Base-by-base conservation (phyloP, 2,797 vertebrate genomes). In the Dallia pectoralis region DNA sequence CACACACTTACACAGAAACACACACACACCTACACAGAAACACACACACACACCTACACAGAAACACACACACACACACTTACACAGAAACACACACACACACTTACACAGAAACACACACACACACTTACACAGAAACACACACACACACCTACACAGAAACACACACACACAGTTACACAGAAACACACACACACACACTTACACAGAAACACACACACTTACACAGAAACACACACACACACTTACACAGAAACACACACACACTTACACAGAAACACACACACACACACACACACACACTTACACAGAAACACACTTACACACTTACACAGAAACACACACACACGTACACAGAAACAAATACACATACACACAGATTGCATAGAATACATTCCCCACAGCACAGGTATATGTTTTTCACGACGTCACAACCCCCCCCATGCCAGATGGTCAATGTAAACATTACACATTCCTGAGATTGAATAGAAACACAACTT, bases 161-260 rank as follows among this genome's bases (percentile, higher is more conserved):
- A 64, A 2, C 51, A 68, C 48, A 33, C 30, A 18, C 44, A 65
- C 22, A 32, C 30, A 44, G 9, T 53, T 30, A 59, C 16, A 56
- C 25, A 22, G 18, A 33, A 19, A 44, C 56, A 71, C 2, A 63
- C 22, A 16, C 36, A 40, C 36, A 9, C 11, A 33, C 4, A 15
- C 4, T 25, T 33, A 36, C 32, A 71, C 56, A 25, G 5, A 59
- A 49, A 22, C 14, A 59, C 49, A 67, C 49, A 72, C 70, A 72
- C 51, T 65, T 29, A 72, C 62, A 72, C 62, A 72, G 40, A 51
- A 61, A 65, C 44, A 53, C 62, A 72, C 29, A 65, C 71, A 32
- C n/a, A 62, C 33, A 48, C 51, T 47, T 11, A 56, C 69, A 33
- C 29, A 33, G 18, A 59, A 33, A 48, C 53, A 36, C 29, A 40